Percentiles rank a stretch among this genome's conserved stretches.
Conservation (phyloP, 2,113 vertebrate species). For the Ciconia stormi region DNA sequence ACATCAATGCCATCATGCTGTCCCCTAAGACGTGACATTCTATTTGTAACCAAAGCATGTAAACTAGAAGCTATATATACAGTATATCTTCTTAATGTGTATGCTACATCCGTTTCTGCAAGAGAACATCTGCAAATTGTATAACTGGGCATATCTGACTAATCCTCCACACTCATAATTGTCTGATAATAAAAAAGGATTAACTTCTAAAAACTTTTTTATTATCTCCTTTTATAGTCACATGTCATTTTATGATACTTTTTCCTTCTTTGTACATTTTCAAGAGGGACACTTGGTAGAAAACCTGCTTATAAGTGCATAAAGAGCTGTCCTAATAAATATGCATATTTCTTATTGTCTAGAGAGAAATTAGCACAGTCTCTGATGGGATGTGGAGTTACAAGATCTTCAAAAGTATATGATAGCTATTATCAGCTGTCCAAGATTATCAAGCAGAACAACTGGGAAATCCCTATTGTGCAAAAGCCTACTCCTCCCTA, state of each 20-base stretch:
- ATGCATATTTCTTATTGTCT: not conserved
- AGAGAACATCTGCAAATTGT: slow-evolving; percentile 30
- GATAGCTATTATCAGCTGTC: not conserved
- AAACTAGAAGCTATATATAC: not conserved
- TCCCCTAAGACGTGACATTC: not conserved
- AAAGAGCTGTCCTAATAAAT: not conserved
- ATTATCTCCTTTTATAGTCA: not conserved
- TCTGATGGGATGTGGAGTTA: not conserved
- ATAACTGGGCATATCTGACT: slow-evolving; percentile 14
- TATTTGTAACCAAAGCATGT: not conserved
- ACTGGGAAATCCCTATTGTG: not conserved
- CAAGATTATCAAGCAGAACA: not conserved
- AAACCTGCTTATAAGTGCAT: not conserved
- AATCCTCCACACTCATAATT: slow-evolving; percentile 31
- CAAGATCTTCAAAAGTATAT: not conserved
- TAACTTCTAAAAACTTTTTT: slow-evolving; percentile 28
- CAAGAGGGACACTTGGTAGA: not conserved
- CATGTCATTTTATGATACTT: not conserved
- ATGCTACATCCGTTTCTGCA: not conserved
- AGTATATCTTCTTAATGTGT: not conserved
- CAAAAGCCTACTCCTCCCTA: not conserved
- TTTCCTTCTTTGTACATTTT: not conserved
- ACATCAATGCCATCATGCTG: not conserved
- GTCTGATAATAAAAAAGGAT: slow-evolving; percentile 22
- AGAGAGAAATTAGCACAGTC: not conserved